These are phyloP conservation scores for Agriopis aurantiaria DNA, from an alignment of 2,888 invertebrate genomes.

Conservation along the genomic window DNA sequence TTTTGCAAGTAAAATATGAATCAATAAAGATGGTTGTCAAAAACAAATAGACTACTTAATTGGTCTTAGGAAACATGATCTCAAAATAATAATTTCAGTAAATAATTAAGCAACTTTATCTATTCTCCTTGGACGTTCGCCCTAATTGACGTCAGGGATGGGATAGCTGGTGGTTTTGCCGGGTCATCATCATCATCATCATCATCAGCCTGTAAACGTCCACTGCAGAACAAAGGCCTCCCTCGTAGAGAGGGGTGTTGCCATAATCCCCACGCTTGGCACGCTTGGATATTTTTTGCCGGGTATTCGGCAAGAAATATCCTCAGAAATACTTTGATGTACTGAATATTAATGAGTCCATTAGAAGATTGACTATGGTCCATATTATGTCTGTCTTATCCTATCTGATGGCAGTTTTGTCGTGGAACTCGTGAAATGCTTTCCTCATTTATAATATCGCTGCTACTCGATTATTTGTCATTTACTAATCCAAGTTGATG, in stretches of 20 bases:
- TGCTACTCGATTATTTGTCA: not conserved
- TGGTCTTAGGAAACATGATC: constrained; percentile 10
- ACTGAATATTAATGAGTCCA: constrained; percentile 1
- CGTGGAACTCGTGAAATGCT: not conserved
- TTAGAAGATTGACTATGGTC: not conserved
- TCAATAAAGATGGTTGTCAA: not conserved
- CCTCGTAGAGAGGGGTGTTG: no score
- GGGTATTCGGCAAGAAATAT: constrained; percentile 15
- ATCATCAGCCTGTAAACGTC: no score
- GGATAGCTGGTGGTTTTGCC: not conserved
- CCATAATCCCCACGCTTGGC: no score
- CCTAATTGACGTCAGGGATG: constrained; percentile 30
- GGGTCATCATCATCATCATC: no score
- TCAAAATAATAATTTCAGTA: constrained; percentile 23
- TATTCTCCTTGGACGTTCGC: constrained; percentile 12
- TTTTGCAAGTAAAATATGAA: no score
- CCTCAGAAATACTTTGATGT: not conserved
- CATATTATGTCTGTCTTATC: not conserved
- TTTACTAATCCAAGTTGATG: not conserved
- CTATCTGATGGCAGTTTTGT: not conserved
- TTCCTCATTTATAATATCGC: not conserved
- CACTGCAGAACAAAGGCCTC: no score
- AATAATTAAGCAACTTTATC: constrained; percentile 33
- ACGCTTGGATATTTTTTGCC: no score
- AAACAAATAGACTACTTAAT: constrained; percentile 8